A percentile compares a stretch with the other conserved stretches of the same genome.
Evolutionary conservation across 92 coral and sea anemone species (phyloP).

Genomic region (Palythoa grandiflora): DNA sequence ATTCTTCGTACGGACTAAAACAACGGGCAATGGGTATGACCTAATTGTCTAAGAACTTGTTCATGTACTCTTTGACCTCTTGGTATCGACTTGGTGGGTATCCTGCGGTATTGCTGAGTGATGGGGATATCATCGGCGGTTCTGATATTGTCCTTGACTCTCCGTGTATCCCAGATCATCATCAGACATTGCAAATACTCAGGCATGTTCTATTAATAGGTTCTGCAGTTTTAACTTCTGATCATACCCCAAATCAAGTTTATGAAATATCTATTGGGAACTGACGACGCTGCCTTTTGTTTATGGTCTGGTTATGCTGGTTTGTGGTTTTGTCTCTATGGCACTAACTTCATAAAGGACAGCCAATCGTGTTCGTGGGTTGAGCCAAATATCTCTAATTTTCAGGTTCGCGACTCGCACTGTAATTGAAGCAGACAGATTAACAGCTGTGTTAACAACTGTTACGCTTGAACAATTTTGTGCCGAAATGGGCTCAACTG

Average conservation of each 20-base stretch:
- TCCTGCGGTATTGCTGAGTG: neutral
- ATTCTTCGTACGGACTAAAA: no score
- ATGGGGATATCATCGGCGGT: conserved; percentile 50
- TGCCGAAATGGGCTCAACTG: conserved; percentile 63
- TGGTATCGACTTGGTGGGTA: no score
- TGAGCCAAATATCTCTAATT: conserved; percentile 73
- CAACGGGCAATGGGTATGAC: no score
- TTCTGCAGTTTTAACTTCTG: conserved; percentile 42
- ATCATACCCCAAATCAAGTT: neutral
- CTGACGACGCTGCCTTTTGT: no score
- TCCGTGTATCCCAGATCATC: conserved; percentile 63
- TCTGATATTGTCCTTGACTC: conserved; percentile 56
- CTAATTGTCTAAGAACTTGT: no score
- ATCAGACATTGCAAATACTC: conserved; percentile 48
- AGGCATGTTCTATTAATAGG: conserved; percentile 44
- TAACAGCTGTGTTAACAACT: conserved; percentile 55
- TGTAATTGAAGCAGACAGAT: conserved; percentile 28
- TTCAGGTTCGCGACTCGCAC: conserved; percentile 68
- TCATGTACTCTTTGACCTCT: no score
- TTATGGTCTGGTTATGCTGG: no score
- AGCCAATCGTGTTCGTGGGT: conserved; percentile 70
- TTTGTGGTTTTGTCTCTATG: neutral
- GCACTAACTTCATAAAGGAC: conserved; percentile 59
- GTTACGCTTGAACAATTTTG: conserved; percentile 40
- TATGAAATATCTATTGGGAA: no score